Evolutionary conservation across 1,140 invertebrate genomes (phyloP).

Genomic region (Caerostris darwini): DNA sequence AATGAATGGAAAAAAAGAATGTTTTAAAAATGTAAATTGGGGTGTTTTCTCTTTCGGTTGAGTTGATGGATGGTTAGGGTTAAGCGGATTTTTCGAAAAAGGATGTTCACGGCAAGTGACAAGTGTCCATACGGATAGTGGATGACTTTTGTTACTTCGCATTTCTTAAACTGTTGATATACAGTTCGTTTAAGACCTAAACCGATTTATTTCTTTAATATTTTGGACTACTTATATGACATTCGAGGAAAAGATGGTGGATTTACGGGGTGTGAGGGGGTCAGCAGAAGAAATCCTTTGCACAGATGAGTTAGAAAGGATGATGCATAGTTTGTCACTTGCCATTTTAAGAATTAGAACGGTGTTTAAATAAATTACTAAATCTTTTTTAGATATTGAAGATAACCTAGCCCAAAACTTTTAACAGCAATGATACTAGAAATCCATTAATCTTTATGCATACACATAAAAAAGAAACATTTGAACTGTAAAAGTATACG

Average conservation of each 20-base stretch:
- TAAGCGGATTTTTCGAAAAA: not conserved
- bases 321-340: not conserved
- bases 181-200: not conserved
- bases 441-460: too few relatives aligned
- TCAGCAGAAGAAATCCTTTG: not conserved
- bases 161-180: not conserved
- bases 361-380: too few relatives aligned
- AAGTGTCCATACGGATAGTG: not conserved
- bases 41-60: not conserved
- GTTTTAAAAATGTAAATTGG: not conserved
- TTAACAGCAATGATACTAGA: too few relatives aligned
- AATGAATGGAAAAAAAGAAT: not conserved
- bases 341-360: not conserved
- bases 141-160: not conserved
- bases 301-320: not conserved
- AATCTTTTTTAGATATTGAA: too few relatives aligned
- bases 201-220: too few relatives aligned
- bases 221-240: not conserved
- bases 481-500: too few relatives aligned
- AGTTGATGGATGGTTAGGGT: not conserved
- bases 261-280: constrained; percentile 18
- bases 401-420: too few relatives aligned
- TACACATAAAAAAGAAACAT: too few relatives aligned
- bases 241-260: not conserved
- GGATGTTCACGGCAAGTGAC: not conserved